phyloP scores from a whole-genome alignment of 2,113 vertebrate species.

The Gallinago undulata region DNA sequence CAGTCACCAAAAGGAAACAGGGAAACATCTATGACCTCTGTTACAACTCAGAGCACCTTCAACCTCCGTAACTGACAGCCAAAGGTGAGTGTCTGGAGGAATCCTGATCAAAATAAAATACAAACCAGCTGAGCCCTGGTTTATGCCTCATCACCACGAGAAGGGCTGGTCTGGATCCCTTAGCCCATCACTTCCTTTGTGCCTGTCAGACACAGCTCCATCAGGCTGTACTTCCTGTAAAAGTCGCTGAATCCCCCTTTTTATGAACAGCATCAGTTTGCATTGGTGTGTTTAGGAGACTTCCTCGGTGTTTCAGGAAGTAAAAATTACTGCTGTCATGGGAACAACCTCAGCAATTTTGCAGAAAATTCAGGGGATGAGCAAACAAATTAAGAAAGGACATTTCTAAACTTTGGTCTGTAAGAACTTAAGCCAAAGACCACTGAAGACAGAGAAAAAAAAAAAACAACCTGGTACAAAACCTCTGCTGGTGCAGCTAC shows the following conservation, averaged over 20 bases:
- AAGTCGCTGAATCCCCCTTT: neutral
- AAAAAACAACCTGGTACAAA: neutral
- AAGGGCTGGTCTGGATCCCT: neutral
- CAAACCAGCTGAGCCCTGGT: neutral
- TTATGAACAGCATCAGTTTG: neutral
- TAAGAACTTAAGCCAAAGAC: neutral
- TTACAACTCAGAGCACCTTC: neutral
- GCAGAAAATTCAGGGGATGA: neutral
- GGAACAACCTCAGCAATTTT: constrained; percentile 83
- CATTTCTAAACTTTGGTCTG: neutral
- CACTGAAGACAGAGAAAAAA: neutral
- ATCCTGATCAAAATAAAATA: neutral
- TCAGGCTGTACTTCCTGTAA: neutral
- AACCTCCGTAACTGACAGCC: neutral
- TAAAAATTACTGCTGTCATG: constrained; percentile 80
- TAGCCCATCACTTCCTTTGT: neutral
- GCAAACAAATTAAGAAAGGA: neutral
- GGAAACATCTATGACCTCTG: neutral
- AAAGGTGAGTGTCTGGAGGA: neutral
- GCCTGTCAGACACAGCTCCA: neutral
- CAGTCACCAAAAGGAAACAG: neutral
- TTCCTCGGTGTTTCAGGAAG: constrained; percentile 60
- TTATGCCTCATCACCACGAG: neutral
- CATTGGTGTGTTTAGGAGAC: neutral
- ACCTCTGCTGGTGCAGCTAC: neutral